Evolutionary conservation across 1,140 invertebrate genomes (phyloP).

Genomic region (Drosophila azteca): DNA sequence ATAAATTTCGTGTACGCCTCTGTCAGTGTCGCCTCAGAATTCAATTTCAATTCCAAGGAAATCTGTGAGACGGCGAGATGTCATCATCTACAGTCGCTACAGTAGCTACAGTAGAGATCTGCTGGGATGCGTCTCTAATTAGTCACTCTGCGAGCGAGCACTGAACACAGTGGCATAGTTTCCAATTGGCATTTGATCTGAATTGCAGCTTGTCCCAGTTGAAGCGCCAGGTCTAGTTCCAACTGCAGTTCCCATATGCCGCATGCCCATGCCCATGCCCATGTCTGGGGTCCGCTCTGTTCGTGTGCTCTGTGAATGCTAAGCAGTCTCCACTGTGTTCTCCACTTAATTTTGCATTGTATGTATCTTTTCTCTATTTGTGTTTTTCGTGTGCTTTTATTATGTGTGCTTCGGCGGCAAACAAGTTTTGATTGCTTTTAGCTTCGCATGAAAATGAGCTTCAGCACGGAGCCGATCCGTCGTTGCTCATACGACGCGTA

Average conservation of each 20-base stretch:
- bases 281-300: not conserved
- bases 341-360: conserved; percentile 67
- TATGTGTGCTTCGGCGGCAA: conserved; percentile 59
- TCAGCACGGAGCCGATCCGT: conserved; percentile 28
- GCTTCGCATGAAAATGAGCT: conserved; percentile 53
- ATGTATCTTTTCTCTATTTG: conserved; percentile 45
- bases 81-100: conserved; percentile 49
- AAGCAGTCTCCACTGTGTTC: conserved; percentile 60
- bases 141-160: conserved; percentile 15
- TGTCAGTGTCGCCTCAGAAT: conserved; percentile 33
- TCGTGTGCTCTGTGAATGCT: conserved; percentile 48
- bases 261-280: conserved; percentile 17
- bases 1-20: conserved; percentile 62
- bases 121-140: conserved; percentile 18
- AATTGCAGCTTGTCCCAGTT: conserved; percentile 37
- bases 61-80: conserved; percentile 61
- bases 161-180: conserved; percentile 23
- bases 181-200: conserved; percentile 59
- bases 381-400: conserved; percentile 32
- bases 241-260: conserved; percentile 29
- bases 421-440: conserved; percentile 77
- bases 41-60: conserved; percentile 80
- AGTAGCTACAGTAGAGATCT: conserved; percentile 10
- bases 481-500: conserved; percentile 22
- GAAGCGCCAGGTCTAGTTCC: conserved; percentile 20